Conservation (phyloP, 2,888 invertebrate species). For the Drosophila fungiperda region DNA sequence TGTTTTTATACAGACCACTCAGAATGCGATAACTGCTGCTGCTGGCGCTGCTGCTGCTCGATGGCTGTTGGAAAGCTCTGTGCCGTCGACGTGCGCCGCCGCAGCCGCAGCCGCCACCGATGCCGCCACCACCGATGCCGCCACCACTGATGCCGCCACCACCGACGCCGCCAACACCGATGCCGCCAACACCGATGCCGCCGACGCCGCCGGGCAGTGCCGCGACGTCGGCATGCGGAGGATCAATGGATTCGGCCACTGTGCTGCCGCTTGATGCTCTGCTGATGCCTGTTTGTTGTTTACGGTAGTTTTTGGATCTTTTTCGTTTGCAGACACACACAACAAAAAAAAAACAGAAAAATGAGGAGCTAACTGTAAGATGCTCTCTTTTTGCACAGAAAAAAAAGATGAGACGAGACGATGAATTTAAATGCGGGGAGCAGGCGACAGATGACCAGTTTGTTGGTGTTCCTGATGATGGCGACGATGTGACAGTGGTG, state of each 20-base stretch:
- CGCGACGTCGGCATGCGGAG: constrained; percentile 56
- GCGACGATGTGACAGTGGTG: not conserved
- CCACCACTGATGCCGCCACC: too few relatives aligned
- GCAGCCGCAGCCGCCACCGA: constrained; percentile 45
- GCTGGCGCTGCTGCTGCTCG: constrained; percentile 61
- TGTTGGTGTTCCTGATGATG: not conserved
- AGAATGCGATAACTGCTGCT: constrained; percentile 71
- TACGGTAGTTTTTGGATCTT: constrained; percentile 1
- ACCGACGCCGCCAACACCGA: constrained; percentile 51
- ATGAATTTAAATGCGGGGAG: not conserved
- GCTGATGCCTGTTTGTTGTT: not conserved
- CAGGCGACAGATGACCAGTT: not conserved
- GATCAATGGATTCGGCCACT: constrained; percentile 68
- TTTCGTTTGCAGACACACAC: constrained; percentile 9
- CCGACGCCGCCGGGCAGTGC: constrained; percentile 38
- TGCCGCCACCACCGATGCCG: constrained; percentile 20
- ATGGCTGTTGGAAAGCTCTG: constrained; percentile 21
- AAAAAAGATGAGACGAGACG: not conserved
- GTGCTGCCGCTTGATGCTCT: constrained; percentile 55
- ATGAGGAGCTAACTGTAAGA: not conserved
- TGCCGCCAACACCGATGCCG: not conserved
- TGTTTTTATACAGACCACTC: constrained; percentile 52
- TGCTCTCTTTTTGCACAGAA: constrained; percentile 1
- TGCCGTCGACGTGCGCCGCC: constrained; percentile 55
- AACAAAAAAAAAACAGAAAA: constrained; percentile 3